Base-by-base conservation (phyloP, 2,797 vertebrate genomes). In the Acanthis flammea region DNA sequence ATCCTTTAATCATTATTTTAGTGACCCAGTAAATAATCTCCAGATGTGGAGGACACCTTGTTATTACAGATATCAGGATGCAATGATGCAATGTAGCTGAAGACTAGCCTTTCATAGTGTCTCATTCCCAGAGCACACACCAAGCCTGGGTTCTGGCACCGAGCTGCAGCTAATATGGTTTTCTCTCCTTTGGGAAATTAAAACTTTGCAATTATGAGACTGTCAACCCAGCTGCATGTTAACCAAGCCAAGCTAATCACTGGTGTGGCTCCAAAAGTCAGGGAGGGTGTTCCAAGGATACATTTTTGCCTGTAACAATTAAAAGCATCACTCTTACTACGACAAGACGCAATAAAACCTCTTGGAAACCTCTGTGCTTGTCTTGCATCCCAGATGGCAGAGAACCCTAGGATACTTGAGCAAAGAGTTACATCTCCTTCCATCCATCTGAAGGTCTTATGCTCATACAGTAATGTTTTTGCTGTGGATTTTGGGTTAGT, bases 131-230 rank as follows among this genome's bases (percentile, higher is more conserved):
- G 24, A 71, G 25, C 1, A 41, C 17, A 37, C 17, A 86, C 28
- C 19, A 78, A 75, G 54, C 31, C 78, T 2, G 19, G 70, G 37
- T 53, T 39, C 55, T 51, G 57, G 73, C 71, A 55, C 19, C 28
- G 33, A 55, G 54, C 37, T 70, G 25, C 51, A 89, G 61, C 37
- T 55, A 88, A 84, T 28, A 53, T 7, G 19, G 47, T 28, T 48
- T 74, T 61, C 35, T 37, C 50, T 88, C 79, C 92, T 86, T 55
- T 24, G 90, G 66, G 67, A 95, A 93, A 92, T 90, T 44, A 85
- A 87, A 89, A 67, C 65, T 76, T 11, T 60, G 45, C 67, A 90
- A 58, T 88, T 78, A 75, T 6, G 54, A 62, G 14, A 58, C 79
- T 94, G 79, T 61, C 76, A 92, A 78, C 12, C 15, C 1, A 3